Percentiles rank a stretch among this genome's conserved stretches.
Conservation (phyloP, 2,113 vertebrate species). For the Petrocephalus microphthalmus region DNA sequence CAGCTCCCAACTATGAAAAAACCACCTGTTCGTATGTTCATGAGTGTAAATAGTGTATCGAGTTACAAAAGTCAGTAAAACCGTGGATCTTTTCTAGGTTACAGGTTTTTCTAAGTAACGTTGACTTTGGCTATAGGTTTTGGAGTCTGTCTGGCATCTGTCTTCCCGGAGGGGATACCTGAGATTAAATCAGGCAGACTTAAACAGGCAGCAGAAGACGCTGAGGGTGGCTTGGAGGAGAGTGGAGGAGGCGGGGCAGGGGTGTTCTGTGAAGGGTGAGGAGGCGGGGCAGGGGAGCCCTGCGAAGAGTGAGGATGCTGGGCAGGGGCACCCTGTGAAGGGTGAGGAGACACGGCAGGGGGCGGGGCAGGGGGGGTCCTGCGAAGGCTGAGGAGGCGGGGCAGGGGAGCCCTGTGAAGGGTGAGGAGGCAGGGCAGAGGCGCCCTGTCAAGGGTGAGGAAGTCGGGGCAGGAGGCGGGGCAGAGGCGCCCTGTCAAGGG, state of each 20-base stretch:
- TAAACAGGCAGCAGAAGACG: neutral
- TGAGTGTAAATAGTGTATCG: slow-evolving; percentile 8
- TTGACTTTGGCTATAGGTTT: neutral
- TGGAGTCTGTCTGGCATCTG: neutral
- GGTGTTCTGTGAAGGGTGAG: no score
- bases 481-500: no score
- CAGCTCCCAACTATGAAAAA: neutral
- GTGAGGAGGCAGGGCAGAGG: no score
- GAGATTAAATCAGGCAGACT: neutral
- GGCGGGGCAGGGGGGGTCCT: no score
- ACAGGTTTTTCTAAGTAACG: neutral
- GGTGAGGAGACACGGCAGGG: no score
- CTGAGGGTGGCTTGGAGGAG: neutral
- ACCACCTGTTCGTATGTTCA: neutral
- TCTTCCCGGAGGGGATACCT: neutral
- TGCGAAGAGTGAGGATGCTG: neutral
- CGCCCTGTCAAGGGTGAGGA: no score
- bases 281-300: no score
- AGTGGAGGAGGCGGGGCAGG: no score
- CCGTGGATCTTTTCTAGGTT: neutral
- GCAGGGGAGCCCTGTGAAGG: no score
- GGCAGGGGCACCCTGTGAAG: no score
- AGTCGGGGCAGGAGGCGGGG: no score
- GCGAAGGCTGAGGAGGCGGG: no score
- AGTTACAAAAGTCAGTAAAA: neutral